phyloP scores from a whole-genome alignment of 2,797 vertebrate genomes.

The Myotis daubentonii region DNA sequence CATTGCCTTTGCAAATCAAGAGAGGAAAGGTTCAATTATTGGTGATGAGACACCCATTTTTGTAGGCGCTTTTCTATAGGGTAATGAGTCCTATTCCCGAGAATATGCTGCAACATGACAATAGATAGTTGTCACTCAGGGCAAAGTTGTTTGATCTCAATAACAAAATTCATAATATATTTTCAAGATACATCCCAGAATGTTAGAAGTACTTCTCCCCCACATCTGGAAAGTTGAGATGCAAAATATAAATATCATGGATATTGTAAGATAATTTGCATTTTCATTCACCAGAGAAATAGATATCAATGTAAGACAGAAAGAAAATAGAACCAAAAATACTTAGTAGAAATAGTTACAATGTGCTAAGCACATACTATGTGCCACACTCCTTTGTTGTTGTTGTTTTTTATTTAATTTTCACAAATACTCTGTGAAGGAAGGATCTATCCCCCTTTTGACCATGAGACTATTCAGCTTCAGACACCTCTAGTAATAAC shows the following conservation, averaged over 20 bases:
- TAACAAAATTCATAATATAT: background rate
- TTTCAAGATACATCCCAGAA: background rate
- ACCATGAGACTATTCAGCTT: background rate
- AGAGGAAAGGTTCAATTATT: background rate
- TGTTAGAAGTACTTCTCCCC: background rate
- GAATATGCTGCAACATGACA: background rate
- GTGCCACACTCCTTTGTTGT: background rate
- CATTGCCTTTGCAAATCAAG: background rate
- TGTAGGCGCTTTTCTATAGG: background rate
- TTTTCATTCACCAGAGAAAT: conserved; percentile 12
- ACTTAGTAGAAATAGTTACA: background rate
- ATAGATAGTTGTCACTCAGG: background rate
- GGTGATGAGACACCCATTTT: background rate
- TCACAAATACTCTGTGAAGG: background rate
- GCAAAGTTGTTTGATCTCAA: background rate
- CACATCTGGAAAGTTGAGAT: background rate
- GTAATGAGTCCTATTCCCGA: background rate
- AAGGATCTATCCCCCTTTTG: background rate
- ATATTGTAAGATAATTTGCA: background rate
- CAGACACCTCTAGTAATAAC: background rate
- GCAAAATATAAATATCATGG: background rate
- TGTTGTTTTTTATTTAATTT: background rate
- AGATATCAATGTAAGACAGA: background rate
- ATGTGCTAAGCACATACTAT: background rate
- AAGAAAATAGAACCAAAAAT: background rate